phyloP scores from a whole-genome alignment of 2,113 vertebrate genomes.

The Pluvianellus socialis region DNA sequence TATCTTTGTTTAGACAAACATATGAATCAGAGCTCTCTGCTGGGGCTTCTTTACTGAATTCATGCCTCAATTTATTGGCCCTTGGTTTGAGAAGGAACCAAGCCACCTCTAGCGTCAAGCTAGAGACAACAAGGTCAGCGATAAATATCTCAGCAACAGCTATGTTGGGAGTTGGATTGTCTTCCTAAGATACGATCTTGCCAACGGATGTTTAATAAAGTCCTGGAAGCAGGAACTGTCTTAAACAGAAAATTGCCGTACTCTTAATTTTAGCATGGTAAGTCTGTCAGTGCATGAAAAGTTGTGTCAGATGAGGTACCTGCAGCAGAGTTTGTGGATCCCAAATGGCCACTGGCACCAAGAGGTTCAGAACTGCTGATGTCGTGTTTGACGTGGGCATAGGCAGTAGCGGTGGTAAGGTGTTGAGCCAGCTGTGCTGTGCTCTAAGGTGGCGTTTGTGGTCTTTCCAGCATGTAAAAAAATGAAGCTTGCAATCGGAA shows the following conservation, averaged over 20 bases:
- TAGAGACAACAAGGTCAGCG: neutral
- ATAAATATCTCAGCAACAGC: neutral
- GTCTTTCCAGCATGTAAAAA: neutral
- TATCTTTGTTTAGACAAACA: neutral
- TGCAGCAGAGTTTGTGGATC: neutral
- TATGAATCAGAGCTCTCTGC: neutral
- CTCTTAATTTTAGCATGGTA: neutral
- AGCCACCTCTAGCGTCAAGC: neutral
- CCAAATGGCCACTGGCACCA: neutral
- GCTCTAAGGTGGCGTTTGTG: neutral
- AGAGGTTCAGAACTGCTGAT: neutral
- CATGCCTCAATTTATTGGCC: neutral
- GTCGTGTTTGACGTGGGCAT: neutral
- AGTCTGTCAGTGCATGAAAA: neutral
- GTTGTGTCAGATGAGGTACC: neutral
- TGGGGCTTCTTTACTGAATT: neutral
- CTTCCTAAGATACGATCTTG: neutral
- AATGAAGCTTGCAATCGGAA: neutral
- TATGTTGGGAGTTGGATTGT: neutral
- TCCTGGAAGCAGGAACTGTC: neutral
- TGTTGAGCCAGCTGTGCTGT: neutral
- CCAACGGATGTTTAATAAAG: neutral
- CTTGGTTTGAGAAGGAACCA: neutral
- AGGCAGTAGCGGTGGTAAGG: neutral
- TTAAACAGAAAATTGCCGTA: neutral